phyloP scores from a whole-genome alignment of 2,113 vertebrate species.

The Oryctolagus cuniculus region DNA sequence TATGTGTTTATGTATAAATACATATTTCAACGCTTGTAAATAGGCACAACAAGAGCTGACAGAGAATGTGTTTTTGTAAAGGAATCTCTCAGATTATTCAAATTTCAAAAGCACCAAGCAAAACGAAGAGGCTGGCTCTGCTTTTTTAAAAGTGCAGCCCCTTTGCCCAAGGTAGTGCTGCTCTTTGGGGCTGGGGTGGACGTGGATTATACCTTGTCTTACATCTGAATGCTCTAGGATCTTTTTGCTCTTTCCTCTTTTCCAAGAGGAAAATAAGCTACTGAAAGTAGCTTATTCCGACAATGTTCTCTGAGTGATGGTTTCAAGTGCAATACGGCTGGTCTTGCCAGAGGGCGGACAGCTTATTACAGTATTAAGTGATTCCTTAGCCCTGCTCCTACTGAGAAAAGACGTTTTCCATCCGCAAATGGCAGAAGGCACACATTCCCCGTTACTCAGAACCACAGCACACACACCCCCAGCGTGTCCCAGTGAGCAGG shows the following conservation, averaged over 20 bases:
- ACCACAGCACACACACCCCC: too few species aligned
- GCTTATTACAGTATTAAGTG: not conserved
- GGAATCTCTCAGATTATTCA: not conserved
- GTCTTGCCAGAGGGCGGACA: not conserved
- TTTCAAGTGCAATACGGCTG: not conserved
- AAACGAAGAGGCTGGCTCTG: not conserved
- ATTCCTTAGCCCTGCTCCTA: conserved; percentile 2
- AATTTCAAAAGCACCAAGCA: conserved; percentile 33
- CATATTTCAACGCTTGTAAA: not conserved
- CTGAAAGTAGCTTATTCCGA: not conserved
- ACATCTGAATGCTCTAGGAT: not conserved
- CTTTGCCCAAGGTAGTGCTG: not conserved
- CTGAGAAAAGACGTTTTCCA: conserved; percentile 21
- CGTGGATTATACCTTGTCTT: not conserved
- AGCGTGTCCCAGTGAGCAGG: not conserved
- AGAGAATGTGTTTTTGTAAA: not conserved
- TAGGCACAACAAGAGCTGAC: not conserved
- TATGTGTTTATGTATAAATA: too few species aligned
- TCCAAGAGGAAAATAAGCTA: too few species aligned
- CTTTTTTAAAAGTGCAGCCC: not conserved
- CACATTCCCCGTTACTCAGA: rapidly evolving
- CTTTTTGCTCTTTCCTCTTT: not conserved
- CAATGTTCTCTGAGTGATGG: not conserved
- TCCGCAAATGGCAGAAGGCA: not conserved
- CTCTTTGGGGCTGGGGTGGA: not conserved